Evolutionary conservation across 2,888 invertebrate species (phyloP).

Genomic region (Horisme vitalbata): DNA sequence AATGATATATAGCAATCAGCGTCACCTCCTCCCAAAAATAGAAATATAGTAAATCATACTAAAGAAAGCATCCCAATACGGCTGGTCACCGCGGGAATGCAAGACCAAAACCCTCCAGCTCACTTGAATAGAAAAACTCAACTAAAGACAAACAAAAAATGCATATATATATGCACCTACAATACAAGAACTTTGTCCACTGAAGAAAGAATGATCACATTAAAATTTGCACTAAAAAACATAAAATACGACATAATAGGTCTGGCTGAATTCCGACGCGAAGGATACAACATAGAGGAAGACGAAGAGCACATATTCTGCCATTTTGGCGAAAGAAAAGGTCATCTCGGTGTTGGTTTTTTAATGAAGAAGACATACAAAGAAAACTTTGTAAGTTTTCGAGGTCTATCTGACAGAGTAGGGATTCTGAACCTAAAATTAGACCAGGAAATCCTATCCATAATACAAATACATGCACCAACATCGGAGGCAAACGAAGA

Average conservation of each 20-base stretch:
- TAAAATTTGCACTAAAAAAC: constrained; percentile 1
- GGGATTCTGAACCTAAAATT: neutral
- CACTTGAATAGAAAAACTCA: neutral
- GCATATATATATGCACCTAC: constrained; percentile 1
- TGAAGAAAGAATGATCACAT: constrained; percentile 3
- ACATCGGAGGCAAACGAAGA: constrained; percentile 6
- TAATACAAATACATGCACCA: constrained; percentile 16
- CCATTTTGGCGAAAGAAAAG: constrained; percentile 8
- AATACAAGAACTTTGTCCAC: neutral
- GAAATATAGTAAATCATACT: neutral
- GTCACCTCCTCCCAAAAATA: no score
- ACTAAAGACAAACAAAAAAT: neutral
- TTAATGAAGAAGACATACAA: constrained; percentile 17
- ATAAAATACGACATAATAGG: constrained; percentile 10
- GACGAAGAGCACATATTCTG: constrained; percentile 1
- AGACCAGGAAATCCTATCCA: neutral
- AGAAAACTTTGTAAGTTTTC: constrained; percentile 17
- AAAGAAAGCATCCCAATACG: no score
- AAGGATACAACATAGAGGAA: constrained; percentile 5
- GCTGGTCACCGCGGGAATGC: neutral
- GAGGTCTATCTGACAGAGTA: constrained; percentile 1
- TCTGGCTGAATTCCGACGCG: constrained; percentile 4
- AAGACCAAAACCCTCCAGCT: neutral
- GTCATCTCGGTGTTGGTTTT: constrained; percentile 20
- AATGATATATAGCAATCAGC: neutral